A percentile compares a stretch with the other conserved stretches of the same genome.
Conservation (phyloP, 2,797 vertebrate species). For the Microchirus variegatus region DNA sequence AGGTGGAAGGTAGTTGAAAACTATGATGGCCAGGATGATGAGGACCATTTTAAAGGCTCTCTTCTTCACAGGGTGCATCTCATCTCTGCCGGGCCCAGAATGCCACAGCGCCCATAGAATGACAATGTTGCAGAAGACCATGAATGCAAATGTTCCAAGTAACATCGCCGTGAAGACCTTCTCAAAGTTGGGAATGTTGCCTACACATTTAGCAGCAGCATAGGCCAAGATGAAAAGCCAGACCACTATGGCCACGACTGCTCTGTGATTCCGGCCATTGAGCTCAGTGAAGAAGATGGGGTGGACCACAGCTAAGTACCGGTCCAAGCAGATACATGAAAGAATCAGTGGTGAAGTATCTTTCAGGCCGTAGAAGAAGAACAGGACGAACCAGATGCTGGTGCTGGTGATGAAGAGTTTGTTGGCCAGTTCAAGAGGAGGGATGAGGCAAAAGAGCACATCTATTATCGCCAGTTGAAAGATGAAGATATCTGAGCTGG, state of each 20-base stretch:
- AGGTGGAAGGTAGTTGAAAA: constrained; percentile 83
- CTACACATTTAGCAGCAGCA: constrained; percentile 65
- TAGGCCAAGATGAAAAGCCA: constrained; percentile 79
- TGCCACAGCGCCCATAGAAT: constrained; percentile 75
- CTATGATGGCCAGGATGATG: constrained; percentile 81
- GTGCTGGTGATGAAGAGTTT: constrained; percentile 68
- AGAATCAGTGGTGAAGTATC: constrained; percentile 80
- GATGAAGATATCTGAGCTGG: constrained; percentile 82
- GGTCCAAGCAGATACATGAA: constrained; percentile 84
- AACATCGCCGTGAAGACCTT: constrained; percentile 79
- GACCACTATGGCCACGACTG: constrained; percentile 44
- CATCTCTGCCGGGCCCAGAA: constrained; percentile 71
- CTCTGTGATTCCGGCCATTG: constrained; percentile 74
- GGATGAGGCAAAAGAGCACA: constrained; percentile 77
- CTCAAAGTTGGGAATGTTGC: constrained; percentile 68
- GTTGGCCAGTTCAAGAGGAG: constrained; percentile 76
- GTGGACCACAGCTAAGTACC: constrained; percentile 82
- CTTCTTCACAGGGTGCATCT: constrained; percentile 84
- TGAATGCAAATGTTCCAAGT: constrained; percentile 71
- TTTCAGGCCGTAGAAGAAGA: constrained; percentile 82
- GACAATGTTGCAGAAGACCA: constrained; percentile 80
- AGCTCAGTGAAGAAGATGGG: constrained; percentile 79
- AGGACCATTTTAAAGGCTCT: constrained; percentile 83
- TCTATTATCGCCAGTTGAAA: constrained; percentile 79
- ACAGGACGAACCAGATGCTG: constrained; percentile 74